phyloP scores from a whole-genome alignment of 2,888 invertebrate genomes.

The Helicoverpa assulta region DNA sequence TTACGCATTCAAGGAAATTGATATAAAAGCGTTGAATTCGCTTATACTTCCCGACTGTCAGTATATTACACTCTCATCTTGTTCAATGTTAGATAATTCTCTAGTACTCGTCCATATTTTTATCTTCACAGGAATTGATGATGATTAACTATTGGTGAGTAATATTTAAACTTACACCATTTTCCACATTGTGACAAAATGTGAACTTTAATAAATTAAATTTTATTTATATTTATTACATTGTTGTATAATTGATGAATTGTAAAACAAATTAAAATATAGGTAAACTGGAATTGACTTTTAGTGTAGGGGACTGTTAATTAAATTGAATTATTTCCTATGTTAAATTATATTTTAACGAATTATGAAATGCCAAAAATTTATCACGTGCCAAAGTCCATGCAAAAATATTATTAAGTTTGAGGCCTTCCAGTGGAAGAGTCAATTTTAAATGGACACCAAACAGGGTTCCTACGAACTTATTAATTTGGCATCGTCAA shows the following conservation, averaged over 20 bases:
- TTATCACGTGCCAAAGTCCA: slow-evolving; percentile 53
- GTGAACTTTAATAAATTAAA: slow-evolving; percentile 67
- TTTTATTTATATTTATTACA: slow-evolving; percentile 30
- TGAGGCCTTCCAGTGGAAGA: slow-evolving; percentile 28
- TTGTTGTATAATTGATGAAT: slow-evolving; percentile 25
- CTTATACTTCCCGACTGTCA: slow-evolving; percentile 25
- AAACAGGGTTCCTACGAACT: slow-evolving; percentile 27
- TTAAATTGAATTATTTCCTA: slow-evolving; percentile 5
- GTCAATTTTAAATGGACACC: slow-evolving; percentile 40
- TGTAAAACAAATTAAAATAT: slow-evolving; percentile 37
- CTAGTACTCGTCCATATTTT: slow-evolving; percentile 84
- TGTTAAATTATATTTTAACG: background rate
- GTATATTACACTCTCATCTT: slow-evolving; percentile 24
- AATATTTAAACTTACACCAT: slow-evolving; percentile 76
- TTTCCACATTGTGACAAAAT: slow-evolving; percentile 89
- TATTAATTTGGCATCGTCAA: slow-evolving; percentile 12
- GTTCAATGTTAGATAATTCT: slow-evolving; percentile 27
- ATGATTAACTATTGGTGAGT: slow-evolving; percentile 78
- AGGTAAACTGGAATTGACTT: slow-evolving; percentile 60
- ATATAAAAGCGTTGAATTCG: slow-evolving; percentile 38
- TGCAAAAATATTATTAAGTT: slow-evolving; percentile 22
- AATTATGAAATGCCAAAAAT: slow-evolving; percentile 28
- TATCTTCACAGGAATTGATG: slow-evolving; percentile 89
- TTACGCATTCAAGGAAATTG: slow-evolving; percentile 35
- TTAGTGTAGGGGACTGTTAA: slow-evolving; percentile 29